Percentiles rank a stretch among this genome's conserved stretches.
Conservation (phyloP, 2,888 invertebrate genomes). For the Alcis repandata region DNA sequence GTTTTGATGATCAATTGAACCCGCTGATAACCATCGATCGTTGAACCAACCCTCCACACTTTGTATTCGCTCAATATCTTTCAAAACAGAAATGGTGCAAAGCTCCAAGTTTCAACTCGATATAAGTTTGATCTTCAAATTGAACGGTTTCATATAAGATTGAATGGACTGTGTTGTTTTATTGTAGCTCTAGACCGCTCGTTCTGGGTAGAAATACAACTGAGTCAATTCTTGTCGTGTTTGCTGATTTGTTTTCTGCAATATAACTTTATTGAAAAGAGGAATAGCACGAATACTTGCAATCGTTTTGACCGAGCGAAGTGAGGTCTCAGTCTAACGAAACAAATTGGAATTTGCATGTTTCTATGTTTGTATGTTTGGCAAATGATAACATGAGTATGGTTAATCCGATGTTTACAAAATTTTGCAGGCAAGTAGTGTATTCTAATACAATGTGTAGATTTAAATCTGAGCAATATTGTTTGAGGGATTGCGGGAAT, state of each 20-base stretch:
- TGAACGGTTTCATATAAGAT: conserved; percentile 32
- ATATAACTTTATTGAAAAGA: too few species aligned
- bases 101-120: conserved; percentile 40
- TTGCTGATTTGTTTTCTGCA: conserved; percentile 12
- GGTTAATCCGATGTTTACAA: too few species aligned
- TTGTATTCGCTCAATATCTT: conserved; percentile 46
- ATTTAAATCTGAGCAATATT: too few species aligned
- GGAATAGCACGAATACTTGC: background rate
- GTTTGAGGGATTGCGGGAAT: too few species aligned
- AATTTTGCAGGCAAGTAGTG: too few species aligned
- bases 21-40: too few species aligned
- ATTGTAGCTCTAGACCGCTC: conserved; percentile 30
- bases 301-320: background rate
- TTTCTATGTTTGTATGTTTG: too few species aligned
- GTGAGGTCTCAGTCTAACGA: too few species aligned
- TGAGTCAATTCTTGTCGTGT: background rate
- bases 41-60: background rate
- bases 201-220: conserved; percentile 9
- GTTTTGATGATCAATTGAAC: too few species aligned
- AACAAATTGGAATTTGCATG: too few species aligned
- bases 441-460: too few species aligned
- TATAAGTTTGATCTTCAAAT: conserved; percentile 44
- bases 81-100: conserved; percentile 42
- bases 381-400: too few species aligned
- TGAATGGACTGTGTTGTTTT: conserved; percentile 36